Evolutionary conservation across 2,113 vertebrate species (phyloP).

Genomic region (Xiphophorus hellerii): DNA sequence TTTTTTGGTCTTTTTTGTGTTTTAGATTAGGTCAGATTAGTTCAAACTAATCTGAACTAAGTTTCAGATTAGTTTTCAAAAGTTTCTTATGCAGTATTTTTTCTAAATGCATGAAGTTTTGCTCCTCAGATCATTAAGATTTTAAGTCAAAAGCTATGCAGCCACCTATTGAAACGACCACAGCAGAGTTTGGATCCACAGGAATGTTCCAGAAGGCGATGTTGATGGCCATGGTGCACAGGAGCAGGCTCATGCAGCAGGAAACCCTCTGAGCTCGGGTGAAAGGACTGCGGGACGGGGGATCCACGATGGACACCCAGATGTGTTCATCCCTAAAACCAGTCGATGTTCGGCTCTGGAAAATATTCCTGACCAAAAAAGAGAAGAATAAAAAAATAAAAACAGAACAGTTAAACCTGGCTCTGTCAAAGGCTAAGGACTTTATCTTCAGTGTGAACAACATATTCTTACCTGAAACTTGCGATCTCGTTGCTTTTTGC

Average conservation of each 20-base stretch:
- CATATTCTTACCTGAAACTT: constrained; percentile 78
- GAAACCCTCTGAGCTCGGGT: constrained; percentile 83
- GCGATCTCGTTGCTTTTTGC: constrained; percentile 80
- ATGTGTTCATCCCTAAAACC: constrained; percentile 85
- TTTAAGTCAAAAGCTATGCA: background rate
- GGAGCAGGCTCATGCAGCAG: constrained; percentile 84
- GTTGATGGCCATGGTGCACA: constrained; percentile 86
- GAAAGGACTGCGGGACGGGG: constrained; percentile 81
- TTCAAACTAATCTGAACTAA: too few relatives aligned
- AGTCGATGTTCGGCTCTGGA: constrained; percentile 79
- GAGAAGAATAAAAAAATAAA: background rate
- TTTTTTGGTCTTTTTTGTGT: too few relatives aligned
- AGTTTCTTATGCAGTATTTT: background rate
- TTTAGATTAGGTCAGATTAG: too few relatives aligned
- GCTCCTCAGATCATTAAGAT: background rate
- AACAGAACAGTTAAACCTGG: background rate
- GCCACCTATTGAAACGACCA: constrained; percentile 77
- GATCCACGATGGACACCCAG: constrained; percentile 83
- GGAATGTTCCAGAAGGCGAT: constrained; percentile 86
- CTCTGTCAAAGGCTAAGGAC: background rate
- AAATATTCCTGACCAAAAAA: constrained; percentile 78
- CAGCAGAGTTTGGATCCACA: constrained; percentile 58
- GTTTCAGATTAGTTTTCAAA: background rate
- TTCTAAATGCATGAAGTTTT: background rate
- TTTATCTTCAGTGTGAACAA: background rate